phyloP scores from a whole-genome alignment of 37 sponge, comb jelly and placozoan genomes.

The Beroe forskalii region DNA sequence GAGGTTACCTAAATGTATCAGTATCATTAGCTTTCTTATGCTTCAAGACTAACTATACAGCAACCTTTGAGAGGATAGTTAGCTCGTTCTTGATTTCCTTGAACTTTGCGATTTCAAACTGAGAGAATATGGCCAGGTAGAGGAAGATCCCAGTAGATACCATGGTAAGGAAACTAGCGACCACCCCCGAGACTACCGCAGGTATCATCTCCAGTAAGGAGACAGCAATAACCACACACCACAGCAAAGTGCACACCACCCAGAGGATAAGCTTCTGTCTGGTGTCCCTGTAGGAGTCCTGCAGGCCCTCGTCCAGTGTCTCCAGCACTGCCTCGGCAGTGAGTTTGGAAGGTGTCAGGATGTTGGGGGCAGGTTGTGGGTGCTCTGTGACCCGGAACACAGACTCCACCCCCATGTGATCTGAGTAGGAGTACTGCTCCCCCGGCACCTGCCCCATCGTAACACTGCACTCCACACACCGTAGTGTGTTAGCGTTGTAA shows the following conservation, averaged over 20 bases:
- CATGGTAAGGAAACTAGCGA: neutral
- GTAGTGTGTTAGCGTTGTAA: neutral
- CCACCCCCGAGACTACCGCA: neutral
- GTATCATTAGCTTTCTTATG: too few relatives aligned
- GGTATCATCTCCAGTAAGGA: neutral
- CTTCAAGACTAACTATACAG: neutral
- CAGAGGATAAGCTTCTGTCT: constrained; percentile 10
- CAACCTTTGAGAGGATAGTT: neutral
- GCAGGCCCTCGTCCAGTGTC: neutral
- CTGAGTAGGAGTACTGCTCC: constrained; percentile 17
- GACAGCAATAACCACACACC: constrained; percentile 15
- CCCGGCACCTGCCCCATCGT: neutral
- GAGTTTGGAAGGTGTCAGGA: neutral
- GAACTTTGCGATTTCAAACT: neutral
- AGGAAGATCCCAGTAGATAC: neutral
- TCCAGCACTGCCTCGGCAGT: constrained; percentile 2
- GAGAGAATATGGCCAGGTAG: neutral
- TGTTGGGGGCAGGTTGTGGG: neutral
- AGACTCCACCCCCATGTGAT: constrained; percentile 1
- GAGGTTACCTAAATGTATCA: too few relatives aligned
- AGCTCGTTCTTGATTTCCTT: neutral
- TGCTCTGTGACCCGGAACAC: neutral
- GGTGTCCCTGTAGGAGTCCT: neutral
- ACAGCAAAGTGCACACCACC: neutral
- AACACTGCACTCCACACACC: neutral